These are phyloP conservation scores for Xerus rutilus DNA, from an alignment of 2,797 vertebrate genomes.

Conservation along the genomic window DNA sequence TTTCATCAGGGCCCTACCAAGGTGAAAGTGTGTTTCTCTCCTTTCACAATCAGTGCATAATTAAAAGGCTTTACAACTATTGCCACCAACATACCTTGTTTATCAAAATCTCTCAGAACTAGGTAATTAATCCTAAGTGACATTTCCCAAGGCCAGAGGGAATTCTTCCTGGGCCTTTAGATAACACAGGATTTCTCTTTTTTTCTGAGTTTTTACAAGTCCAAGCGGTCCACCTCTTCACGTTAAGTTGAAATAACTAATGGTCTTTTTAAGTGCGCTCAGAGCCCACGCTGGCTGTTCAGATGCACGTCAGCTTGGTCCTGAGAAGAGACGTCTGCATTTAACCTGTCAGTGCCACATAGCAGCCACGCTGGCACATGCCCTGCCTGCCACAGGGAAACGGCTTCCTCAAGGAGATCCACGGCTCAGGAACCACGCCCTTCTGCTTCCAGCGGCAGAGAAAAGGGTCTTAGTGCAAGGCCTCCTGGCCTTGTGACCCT, in stretches of 20 bases:
- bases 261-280: not conserved
- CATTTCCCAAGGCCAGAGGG: not conserved
- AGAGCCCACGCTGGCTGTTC: not conserved
- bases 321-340: not conserved
- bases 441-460: not conserved
- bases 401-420: not conserved
- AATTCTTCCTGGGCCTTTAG: not conserved
- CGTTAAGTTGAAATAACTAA: not conserved
- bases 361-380: not conserved
- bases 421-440: not conserved
- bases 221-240: not conserved
- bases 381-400: not conserved
- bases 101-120: not conserved
- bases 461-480: not conserved
- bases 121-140: not conserved
- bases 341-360: too few relatives aligned
- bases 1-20: not conserved
- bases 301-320: not conserved
- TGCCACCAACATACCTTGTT: not conserved
- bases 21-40: not conserved
- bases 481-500: not conserved
- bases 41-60: not conserved
- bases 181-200: not conserved
- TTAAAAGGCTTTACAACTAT: slow-evolving; percentile 10
- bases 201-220: not conserved